These are phyloP conservation scores for Sarcoramphus papa DNA, from an alignment of 2,797 vertebrate genomes.

Conservation along the genomic window DNA sequence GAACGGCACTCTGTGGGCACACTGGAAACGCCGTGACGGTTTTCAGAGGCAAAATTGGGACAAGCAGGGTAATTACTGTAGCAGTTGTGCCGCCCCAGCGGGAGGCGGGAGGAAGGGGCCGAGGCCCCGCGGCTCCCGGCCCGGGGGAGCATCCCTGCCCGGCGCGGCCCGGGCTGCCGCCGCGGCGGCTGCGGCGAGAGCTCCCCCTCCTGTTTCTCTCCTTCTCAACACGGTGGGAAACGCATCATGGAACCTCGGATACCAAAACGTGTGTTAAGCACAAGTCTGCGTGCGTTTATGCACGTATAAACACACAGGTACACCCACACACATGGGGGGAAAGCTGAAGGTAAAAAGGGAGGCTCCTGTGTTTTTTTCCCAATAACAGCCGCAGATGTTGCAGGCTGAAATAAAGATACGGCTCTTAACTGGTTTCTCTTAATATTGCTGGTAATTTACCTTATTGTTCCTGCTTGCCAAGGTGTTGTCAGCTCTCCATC, in stretches of 20 bases:
- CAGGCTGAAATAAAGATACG: not conserved
- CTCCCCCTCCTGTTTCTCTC: constrained; percentile 52
- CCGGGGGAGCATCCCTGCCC: not conserved
- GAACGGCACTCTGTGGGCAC: not conserved
- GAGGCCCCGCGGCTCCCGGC: not conserved
- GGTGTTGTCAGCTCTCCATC: not conserved
- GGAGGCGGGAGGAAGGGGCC: not conserved
- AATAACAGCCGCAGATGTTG: not conserved
- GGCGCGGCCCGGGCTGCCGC: not conserved
- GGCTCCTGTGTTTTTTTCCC: not conserved
- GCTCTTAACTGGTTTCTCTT: not conserved
- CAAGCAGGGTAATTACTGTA: not conserved
- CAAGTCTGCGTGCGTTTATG: not conserved
- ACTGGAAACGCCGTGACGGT: not conserved
- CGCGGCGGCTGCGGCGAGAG: constrained; percentile 17
- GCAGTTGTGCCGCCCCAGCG: not conserved
- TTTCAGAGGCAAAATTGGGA: not conserved
- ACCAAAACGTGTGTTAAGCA: not conserved
- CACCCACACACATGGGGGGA: not conserved
- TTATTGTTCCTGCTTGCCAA: not conserved
- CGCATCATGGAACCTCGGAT: not conserved
- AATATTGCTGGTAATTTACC: not conserved
- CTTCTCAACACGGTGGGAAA: not conserved
- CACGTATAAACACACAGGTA: not conserved
- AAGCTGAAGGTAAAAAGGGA: not conserved